Conservation (phyloP, 2,888 invertebrate species). For the Drosophila sordidula region DNA sequence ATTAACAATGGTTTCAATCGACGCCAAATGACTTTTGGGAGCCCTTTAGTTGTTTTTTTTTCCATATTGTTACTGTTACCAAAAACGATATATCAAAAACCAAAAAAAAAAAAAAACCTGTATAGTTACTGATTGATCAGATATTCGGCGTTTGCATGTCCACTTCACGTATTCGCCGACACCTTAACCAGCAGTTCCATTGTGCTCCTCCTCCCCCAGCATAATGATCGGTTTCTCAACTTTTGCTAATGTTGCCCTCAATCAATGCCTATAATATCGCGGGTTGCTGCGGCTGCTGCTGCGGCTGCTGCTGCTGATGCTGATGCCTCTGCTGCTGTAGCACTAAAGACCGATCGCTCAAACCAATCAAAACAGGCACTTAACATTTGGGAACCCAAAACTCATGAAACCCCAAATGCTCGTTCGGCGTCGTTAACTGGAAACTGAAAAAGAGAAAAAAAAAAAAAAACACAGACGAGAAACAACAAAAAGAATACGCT, state of each 20-base stretch:
- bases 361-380: conserved; percentile 78
- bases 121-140: conserved; percentile 21
- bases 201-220: not conserved
- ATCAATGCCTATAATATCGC: conserved; percentile 25
- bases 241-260: conserved; percentile 36
- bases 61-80: not conserved
- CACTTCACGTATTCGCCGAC: conserved; percentile 18
- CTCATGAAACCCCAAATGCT: conserved; percentile 17
- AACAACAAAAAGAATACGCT: conserved; percentile 38
- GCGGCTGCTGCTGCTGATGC: not conserved
- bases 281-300: not conserved
- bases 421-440: conserved; percentile 36
- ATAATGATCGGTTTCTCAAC: conserved; percentile 30
- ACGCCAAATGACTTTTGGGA: no score
- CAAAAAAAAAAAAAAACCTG: not conserved
- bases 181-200: conserved; percentile 1
- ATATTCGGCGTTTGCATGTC: conserved; percentile 11
- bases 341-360: conserved; percentile 35
- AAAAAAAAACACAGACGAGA: not conserved
- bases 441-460: conserved; percentile 10
- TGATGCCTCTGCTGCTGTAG: not conserved
- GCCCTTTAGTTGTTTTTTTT: no score
- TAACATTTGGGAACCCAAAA: conserved; percentile 67
- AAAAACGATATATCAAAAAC: no score
- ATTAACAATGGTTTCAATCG: no score